A percentile compares a stretch with the other conserved stretches of the same genome.
Evolutionary conservation across 2,888 invertebrate species (phyloP).

Genomic region (Watsonalla cultraria): DNA sequence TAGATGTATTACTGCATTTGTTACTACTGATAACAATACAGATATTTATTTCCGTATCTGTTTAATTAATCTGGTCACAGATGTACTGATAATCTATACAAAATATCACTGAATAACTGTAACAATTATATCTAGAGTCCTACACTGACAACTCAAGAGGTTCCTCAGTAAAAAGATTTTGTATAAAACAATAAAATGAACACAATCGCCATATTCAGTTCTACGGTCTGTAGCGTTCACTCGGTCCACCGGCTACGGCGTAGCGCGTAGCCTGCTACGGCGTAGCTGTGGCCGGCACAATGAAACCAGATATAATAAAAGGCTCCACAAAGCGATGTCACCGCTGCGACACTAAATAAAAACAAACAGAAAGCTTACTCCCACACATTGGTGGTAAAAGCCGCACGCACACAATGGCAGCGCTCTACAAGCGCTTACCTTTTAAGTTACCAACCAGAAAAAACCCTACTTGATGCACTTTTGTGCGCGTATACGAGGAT

Average conservation of each 20-base stretch:
- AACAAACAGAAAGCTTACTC: neutral
- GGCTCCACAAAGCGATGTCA: neutral
- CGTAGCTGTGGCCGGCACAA: slow-evolving; percentile 12
- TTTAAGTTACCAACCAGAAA: no score
- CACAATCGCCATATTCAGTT: slow-evolving; percentile 14
- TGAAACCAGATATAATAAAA: slow-evolving; percentile 7
- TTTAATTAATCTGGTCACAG: no score
- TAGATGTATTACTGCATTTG: neutral
- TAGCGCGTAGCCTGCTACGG: slow-evolving; percentile 16
- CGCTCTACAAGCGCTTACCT: no score
- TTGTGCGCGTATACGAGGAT: no score
- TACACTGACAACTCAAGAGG: slow-evolving; percentile 16
- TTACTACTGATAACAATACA: neutral
- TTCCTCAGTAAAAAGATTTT: slow-evolving; percentile 11
- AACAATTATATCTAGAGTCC: slow-evolving; percentile 1
- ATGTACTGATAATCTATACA: no score
- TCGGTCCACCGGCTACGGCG: slow-evolving; percentile 24
- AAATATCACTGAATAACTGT: no score
- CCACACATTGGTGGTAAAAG: neutral
- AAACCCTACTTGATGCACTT: no score
- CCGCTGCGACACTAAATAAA: neutral
- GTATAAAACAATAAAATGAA: slow-evolving; percentile 18
- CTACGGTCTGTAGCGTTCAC: slow-evolving; percentile 27
- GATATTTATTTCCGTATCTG: no score
- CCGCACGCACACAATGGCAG: neutral